Conservation (phyloP, 2,888 invertebrate species). For the Gerris lacustris region DNA sequence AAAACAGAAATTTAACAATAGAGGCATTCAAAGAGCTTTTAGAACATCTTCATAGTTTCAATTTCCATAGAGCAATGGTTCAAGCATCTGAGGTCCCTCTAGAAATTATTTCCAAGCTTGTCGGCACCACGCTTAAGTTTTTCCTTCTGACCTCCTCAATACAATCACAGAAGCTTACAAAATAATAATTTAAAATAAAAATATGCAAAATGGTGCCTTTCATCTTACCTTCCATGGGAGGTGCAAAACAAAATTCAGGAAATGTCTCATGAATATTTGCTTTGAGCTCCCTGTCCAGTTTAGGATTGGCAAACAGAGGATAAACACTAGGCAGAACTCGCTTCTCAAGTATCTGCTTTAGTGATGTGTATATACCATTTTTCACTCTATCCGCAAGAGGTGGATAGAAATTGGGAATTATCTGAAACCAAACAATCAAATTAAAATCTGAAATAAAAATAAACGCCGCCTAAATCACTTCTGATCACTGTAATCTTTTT, state of each 20-base stretch:
- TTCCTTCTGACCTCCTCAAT: no score
- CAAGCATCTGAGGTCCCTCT: no score
- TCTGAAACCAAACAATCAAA: constrained; percentile 41
- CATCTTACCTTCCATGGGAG: constrained; percentile 42
- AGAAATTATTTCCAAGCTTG: no score
- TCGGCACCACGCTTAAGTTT: no score
- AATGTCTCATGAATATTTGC: constrained; percentile 80
- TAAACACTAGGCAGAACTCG: constrained; percentile 76
- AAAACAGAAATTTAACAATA: background rate
- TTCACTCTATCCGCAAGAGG: constrained; percentile 64
- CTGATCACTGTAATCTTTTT: no score
- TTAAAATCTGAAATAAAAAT: background rate
- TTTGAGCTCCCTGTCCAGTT: constrained; percentile 70
- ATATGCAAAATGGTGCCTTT: background rate
- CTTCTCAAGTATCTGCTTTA: constrained; percentile 79
- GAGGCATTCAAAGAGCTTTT: no score
- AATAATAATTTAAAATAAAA: constrained; percentile 6
- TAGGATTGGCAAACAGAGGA: constrained; percentile 76
- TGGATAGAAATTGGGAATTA: constrained; percentile 77
- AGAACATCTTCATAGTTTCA: no score
- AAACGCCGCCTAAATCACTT: constrained; percentile 2
- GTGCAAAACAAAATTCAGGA: constrained; percentile 67
- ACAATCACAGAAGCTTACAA: no score
- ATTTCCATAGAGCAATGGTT: no score
- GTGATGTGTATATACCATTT: constrained; percentile 67